phyloP scores from a whole-genome alignment of 2,888 invertebrate genomes.

The Cenopis cana region DNA sequence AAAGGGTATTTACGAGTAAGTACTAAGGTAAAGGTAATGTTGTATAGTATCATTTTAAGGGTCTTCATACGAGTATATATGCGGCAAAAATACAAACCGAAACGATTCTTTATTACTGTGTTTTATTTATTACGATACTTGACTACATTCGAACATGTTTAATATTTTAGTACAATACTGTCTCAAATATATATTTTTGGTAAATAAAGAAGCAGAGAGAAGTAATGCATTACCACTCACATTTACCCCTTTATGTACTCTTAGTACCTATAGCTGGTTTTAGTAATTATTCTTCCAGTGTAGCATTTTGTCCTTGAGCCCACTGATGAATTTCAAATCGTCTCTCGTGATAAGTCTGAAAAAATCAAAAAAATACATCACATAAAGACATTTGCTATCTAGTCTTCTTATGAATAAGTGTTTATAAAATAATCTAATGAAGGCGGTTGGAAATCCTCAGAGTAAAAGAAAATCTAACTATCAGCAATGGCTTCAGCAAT shows the following conservation, averaged over 20 bases:
- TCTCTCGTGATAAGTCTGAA: constrained; percentile 11
- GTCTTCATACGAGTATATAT: background rate
- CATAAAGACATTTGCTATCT: no score
- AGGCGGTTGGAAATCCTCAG: no score
- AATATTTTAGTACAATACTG: background rate
- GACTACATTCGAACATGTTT: background rate
- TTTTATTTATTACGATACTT: background rate
- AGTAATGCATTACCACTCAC: background rate
- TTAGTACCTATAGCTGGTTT: background rate
- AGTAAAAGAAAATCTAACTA: no score
- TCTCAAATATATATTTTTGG: background rate
- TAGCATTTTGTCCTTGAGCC: background rate
- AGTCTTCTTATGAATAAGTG: no score
- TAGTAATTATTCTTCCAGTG: background rate
- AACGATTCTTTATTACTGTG: background rate
- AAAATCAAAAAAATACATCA: background rate
- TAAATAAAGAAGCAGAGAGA: no score
- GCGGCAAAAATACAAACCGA: background rate
- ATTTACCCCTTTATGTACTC: background rate
- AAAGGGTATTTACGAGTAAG: background rate
- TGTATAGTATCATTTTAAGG: no score
- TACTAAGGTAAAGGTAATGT: no score
- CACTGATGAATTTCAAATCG: background rate
- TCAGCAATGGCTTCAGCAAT: no score
- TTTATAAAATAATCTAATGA: no score